Conservation (phyloP, 1,140 invertebrate genomes). For the Pinna nobilis region DNA sequence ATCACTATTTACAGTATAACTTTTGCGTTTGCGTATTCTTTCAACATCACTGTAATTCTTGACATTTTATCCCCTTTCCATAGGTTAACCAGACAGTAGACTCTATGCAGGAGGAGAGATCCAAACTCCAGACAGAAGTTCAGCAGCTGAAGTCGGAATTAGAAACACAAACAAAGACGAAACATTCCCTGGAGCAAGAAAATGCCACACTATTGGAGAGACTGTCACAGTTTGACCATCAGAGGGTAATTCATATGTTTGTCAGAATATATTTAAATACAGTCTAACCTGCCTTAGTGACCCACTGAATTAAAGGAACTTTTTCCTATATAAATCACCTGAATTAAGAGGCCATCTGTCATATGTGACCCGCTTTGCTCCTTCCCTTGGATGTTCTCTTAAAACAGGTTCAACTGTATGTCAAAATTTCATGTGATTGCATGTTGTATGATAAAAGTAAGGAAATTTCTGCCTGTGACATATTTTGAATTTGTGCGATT, state of each 20-base stretch:
- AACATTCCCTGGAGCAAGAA: conserved; percentile 61
- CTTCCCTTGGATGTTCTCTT: too few species aligned
- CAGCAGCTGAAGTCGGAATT: conserved; percentile 62
- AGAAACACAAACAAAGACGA: conserved; percentile 47
- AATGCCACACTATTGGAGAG: conserved; percentile 64
- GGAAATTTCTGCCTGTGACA: too few species aligned
- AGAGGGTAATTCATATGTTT: conserved; percentile 51
- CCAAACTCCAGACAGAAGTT: conserved; percentile 60
- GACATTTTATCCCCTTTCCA: neutral
- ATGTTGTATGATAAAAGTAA: too few species aligned
- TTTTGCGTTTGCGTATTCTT: too few species aligned
- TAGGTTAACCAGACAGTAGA: conserved; percentile 72
- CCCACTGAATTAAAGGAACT: too few species aligned
- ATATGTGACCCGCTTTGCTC: too few species aligned
- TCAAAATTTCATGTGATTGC: too few species aligned
- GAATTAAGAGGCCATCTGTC: too few species aligned
- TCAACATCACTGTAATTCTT: neutral
- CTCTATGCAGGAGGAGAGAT: conserved; percentile 57
- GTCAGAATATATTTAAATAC: neutral
- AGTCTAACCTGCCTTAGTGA: neutral
- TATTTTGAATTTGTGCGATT: too few species aligned
- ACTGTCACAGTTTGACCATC: conserved; percentile 58
- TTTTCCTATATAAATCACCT: too few species aligned
- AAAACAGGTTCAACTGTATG: too few species aligned
- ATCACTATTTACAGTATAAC: too few species aligned